Conservation (phyloP, 2,888 invertebrate species). For the Rhodophaea formosa region DNA sequence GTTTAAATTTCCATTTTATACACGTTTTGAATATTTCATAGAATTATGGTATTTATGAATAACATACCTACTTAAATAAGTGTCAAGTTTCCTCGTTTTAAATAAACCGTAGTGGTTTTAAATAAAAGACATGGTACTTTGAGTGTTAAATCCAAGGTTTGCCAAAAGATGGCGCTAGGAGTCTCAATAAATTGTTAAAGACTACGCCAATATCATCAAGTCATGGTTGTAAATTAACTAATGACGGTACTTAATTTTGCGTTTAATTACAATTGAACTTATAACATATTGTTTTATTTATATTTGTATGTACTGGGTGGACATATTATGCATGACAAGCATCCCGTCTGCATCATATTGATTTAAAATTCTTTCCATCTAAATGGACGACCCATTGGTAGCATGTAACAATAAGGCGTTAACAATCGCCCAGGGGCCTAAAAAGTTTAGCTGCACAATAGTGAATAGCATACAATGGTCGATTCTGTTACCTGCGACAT, state of each 20-base stretch:
- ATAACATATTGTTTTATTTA: too few relatives aligned
- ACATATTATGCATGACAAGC: background rate
- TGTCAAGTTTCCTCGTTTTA: too few relatives aligned
- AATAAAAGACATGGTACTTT: background rate
- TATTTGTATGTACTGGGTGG: too few relatives aligned
- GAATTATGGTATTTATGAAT: too few relatives aligned
- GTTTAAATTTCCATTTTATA: too few relatives aligned
- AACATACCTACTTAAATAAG: too few relatives aligned
- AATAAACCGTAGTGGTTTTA: too few relatives aligned
- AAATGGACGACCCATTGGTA: conserved; percentile 55
- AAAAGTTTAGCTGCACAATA: conserved; percentile 74
- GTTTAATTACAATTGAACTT: too few relatives aligned
- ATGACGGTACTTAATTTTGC: too few relatives aligned
- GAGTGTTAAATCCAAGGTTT: conserved; percentile 11
- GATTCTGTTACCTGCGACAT: conserved; percentile 74
- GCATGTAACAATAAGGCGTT: conserved; percentile 65
- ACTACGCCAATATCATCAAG: too few relatives aligned
- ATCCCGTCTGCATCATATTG: background rate
- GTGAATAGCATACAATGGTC: conserved; percentile 72
- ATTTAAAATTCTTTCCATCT: conserved; percentile 43
- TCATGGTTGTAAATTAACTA: too few relatives aligned
- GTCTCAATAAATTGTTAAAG: conserved; percentile 15
- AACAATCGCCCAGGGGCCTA: conserved; percentile 70
- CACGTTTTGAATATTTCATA: too few relatives aligned
- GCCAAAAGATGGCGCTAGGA: conserved; percentile 50